Base-by-base conservation (phyloP, 2,888 invertebrate species). In the Acleris emargana region DNA sequence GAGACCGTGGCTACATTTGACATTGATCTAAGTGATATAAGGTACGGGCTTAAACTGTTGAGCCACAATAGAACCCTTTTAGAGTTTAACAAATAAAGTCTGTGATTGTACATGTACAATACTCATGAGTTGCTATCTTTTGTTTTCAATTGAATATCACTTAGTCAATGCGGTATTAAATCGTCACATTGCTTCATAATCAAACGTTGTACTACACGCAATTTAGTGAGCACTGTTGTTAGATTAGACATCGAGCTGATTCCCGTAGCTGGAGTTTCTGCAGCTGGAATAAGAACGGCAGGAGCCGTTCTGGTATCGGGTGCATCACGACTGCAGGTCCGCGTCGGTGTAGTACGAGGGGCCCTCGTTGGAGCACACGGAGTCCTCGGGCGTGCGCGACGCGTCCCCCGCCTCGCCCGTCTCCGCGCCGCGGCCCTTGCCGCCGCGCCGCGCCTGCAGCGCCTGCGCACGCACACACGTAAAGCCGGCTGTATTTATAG, bases 341-440 rank as follows among this genome's bases (percentile, higher is more conserved):
- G 93, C 94, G 72, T 94, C 94, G 51, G 94, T 94, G 81, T 94
- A 93, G 77, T 93, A 95, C 70, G 95, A 95, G 68, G 96, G 96
- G 3, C 97, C 97, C 88, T 97, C 97, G 72, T 94, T 95, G 76
- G 97, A 97, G 88, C 97, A 97, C 51, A 97, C 97, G 1, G 97
- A 97, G 88, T 98, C 98, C 86, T 98, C 97, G 13, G 97, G 97
- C 18, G 97, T 97, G 71, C 96, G 94, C 22, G 97, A 97, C 59
- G 96, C 95, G 88, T 97, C 97, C 18, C 95, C 90, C 1, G 84
- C 95, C 85, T 96, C 96, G 71, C 95, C 95, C 64, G 94, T 93
- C 83, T 95, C 95, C 71, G 93, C 93, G 72, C 93, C 95, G 81
- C 94, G 94, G 84, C 87, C 94, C 83, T 91, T 94, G 76, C 84